Base-by-base conservation (phyloP, 2,888 invertebrate genomes). In the Lasioglossum oenotherae region DNA sequence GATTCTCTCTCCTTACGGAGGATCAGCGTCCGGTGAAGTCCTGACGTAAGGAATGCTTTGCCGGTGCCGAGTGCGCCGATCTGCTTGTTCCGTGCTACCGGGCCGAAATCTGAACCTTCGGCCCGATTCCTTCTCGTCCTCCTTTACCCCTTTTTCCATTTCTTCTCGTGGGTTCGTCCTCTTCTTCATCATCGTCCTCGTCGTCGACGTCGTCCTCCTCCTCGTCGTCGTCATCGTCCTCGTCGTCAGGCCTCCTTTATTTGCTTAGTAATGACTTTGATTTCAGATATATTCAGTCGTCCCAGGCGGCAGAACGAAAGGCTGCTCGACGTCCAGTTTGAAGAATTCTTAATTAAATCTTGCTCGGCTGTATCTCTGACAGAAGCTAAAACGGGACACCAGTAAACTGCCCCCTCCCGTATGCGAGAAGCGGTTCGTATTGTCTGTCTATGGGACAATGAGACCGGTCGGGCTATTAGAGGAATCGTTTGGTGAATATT, bases 11-110 rank as follows among this genome's bases (percentile, higher is more conserved):
- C 81, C 87, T 89, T 86, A 82, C 84, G 85, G 84, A 75, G 87
- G 88, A 89, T 87, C 91, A 88, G 89, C 83, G 84, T 86, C 71
- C 84, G 80, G 81, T 71, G 88, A 87, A 87, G 78, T 80, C 82
- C 92, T 92, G 94, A 93, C 93, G 91, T 87, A 89, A 91, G 94
- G 94, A 95, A 94, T 94, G 93, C 94, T 95, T 94, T 94, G 92
- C 90, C 80, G 87, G 84, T 75, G 87, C 86, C 81, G 86, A 86
- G 86, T 41, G 74, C 57, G 92, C 92, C 93, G 93, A 86, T 41
- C 57, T 69, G 74, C 81, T 81, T 74, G 80, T 84, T 73, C 35
- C 78, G 71, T 83, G 86, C 82, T 89, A 83, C 86, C 88, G 86
- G 71, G 44, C 81, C 87, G 80, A 85, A 80, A 90, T 71, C 85